phyloP scores from a whole-genome alignment of 2,797 vertebrate genomes.

The Okamejei kenojei region DNA sequence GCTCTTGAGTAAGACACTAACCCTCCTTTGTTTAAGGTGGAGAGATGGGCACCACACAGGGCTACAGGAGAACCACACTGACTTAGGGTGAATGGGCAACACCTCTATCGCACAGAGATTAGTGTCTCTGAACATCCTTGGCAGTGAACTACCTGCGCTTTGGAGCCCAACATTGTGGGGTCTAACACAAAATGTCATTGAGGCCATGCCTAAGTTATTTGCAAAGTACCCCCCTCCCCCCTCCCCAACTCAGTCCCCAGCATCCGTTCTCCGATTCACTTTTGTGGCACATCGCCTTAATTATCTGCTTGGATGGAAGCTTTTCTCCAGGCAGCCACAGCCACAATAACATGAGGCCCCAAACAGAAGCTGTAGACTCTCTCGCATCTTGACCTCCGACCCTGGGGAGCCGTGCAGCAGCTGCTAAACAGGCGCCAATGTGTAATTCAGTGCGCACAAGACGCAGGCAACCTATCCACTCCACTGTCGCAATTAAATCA shows the following conservation, averaged over 20 bases:
- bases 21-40: not conserved
- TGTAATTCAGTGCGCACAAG: not conserved
- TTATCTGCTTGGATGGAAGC: not conserved
- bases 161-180: not conserved
- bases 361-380: not conserved
- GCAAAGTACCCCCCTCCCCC: too few species aligned
- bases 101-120: too few species aligned
- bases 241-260: not conserved
- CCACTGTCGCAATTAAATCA: not conserved
- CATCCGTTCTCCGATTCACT: not conserved
- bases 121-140: not conserved
- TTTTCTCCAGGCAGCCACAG: not conserved
- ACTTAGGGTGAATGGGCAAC: not conserved
- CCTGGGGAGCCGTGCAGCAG: conserved; percentile 12
- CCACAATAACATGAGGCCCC: not conserved
- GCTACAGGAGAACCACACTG: not conserved
- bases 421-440: not conserved
- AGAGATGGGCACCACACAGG: not conserved
- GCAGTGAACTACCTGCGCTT: not conserved
- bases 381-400: not conserved
- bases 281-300: not conserved
- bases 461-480: too few species aligned
- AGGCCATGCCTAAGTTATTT: too few species aligned
- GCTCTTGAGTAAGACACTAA: not conserved
- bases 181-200: not conserved